phyloP scores from a whole-genome alignment of 92 coral and sea anemone genomes.

The Actinernus sp. region DNA sequence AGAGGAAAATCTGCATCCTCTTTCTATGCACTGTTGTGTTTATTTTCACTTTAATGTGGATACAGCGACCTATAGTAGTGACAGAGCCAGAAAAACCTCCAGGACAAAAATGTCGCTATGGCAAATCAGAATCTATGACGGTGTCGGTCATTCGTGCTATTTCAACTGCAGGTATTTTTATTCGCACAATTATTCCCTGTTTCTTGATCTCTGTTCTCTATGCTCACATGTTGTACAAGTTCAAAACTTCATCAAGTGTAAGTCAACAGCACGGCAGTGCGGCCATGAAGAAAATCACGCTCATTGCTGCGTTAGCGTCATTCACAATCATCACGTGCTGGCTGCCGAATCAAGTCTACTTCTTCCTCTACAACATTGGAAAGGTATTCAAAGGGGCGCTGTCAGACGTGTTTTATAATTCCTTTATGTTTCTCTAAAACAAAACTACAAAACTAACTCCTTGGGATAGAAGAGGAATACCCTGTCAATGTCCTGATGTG shows the following conservation, averaged over 20 bases:
- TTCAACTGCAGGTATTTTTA: background rate
- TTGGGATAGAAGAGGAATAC: too few relatives aligned
- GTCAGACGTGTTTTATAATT: too few relatives aligned
- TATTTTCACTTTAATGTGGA: background rate
- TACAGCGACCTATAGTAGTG: too few relatives aligned
- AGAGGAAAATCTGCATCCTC: background rate
- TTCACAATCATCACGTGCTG: background rate
- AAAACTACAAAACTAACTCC: too few relatives aligned
- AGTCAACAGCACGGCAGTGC: background rate
- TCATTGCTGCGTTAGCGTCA: background rate
- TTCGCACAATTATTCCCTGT: background rate
- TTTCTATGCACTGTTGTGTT: background rate
- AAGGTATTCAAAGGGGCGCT: too few relatives aligned
- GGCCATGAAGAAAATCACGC: background rate
- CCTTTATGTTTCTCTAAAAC: too few relatives aligned
- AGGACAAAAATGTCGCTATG: background rate
- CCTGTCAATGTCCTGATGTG: too few relatives aligned
- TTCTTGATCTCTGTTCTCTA: background rate
- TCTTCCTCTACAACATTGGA: background rate
- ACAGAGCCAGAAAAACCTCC: background rate
- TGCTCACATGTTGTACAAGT: background rate
- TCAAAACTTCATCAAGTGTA: background rate
- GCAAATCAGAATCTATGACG: background rate
- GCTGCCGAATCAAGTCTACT: background rate
- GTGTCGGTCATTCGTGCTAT: background rate